These are phyloP conservation scores for Adineta ricciae DNA, from an alignment of 2,888 invertebrate genomes.

Conservation along the genomic window DNA sequence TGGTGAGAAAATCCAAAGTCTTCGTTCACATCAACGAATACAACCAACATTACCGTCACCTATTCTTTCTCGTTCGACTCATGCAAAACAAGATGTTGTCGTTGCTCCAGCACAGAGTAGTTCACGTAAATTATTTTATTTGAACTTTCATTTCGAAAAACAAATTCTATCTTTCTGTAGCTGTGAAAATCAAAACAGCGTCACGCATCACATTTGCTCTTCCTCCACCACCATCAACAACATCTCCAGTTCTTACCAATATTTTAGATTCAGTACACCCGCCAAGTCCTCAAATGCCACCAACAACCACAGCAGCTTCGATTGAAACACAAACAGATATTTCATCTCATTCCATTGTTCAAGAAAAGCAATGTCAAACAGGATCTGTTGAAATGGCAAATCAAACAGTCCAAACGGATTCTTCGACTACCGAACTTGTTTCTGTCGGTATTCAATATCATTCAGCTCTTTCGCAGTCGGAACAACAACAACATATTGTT, in stretches of 20 bases:
- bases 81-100: neutral
- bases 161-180: too few species aligned
- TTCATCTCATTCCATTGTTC: neutral
- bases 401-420: slow-evolving; percentile 18
- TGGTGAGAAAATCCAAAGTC: neutral
- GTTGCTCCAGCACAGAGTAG: neutral
- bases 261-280: neutral
- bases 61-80: neutral
- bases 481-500: neutral
- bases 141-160: too few species aligned
- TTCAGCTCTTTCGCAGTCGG: neutral
- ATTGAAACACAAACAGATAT: neutral
- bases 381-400: neutral
- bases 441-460: neutral
- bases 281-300: neutral
- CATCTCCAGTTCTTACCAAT: neutral
- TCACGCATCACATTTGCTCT: neutral
- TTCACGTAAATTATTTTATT: neutral
- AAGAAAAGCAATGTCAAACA: neutral
- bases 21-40: neutral
- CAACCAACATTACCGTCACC: neutral
- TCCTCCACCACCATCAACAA: neutral
- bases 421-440: neutral
- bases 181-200: neutral
- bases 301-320: neutral